Evolutionary conservation across 2,888 invertebrate genomes (phyloP).

Genomic region (Baronia brevicornis): DNA sequence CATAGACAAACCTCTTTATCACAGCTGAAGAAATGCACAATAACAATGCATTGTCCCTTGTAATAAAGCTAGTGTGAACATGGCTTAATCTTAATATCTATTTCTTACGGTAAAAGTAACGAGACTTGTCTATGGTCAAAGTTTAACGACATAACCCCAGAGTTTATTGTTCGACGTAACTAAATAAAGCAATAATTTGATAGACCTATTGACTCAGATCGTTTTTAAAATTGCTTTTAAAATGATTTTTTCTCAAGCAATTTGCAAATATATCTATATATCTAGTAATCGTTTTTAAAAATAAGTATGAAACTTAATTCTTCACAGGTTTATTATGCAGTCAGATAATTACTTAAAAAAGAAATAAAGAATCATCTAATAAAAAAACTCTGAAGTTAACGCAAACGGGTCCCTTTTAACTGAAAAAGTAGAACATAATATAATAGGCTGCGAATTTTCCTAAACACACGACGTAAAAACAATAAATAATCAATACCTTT

Average conservation of each 20-base stretch:
- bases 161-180: no score
- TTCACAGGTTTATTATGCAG: no score
- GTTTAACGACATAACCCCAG: no score
- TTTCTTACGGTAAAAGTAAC: constrained; percentile 63
- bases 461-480: constrained; percentile 50
- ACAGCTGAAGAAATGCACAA: constrained; percentile 70
- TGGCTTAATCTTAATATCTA: constrained; percentile 68
- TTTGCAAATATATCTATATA: no score
- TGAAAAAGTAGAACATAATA: constrained; percentile 40
- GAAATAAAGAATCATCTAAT: no score
- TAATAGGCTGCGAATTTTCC: constrained; percentile 58
- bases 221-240: no score
- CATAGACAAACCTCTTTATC: constrained; percentile 72
- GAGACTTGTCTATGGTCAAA: constrained; percentile 64
- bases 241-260: no score
- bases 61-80: constrained; percentile 61
- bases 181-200: no score
- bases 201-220: no score
- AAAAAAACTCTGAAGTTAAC: not conserved
- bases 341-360: no score
- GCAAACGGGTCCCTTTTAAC: constrained; percentile 23
- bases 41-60: constrained; percentile 59
- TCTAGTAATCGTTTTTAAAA: no score
- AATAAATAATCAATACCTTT: constrained; percentile 59
- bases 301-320: no score